These are phyloP conservation scores for Galerucella nymphaeae DNA, from an alignment of 2,888 invertebrate genomes.

Conservation along the genomic window DNA sequence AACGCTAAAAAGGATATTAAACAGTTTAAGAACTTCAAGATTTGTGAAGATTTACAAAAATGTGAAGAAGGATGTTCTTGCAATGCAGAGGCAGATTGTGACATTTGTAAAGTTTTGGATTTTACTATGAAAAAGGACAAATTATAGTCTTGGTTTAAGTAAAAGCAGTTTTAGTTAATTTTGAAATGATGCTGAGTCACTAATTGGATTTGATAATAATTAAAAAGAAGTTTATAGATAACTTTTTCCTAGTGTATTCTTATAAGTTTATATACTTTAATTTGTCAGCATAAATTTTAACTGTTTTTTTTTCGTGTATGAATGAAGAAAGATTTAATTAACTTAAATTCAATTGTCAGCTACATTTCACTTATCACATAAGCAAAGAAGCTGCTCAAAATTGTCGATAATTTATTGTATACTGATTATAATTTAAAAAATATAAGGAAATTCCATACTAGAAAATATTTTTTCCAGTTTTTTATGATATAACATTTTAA, in stretches of 20 bases:
- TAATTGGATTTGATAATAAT: neutral
- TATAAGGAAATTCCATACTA: neutral
- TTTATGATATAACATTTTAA: too few species aligned
- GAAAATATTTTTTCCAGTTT: too few species aligned
- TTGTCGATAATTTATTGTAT: neutral
- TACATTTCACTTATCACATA: too few species aligned
- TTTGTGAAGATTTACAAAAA: constrained; percentile 63
- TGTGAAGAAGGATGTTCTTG: constrained; percentile 64
- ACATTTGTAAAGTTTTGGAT: constrained; percentile 64
- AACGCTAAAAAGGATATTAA: constrained; percentile 59
- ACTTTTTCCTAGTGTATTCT: too few species aligned
- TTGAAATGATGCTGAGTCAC: neutral
- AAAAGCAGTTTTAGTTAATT: neutral
- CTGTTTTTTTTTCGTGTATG: too few species aligned
- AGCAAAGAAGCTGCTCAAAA: neutral
- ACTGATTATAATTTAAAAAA: too few species aligned
- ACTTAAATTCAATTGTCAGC: too few species aligned
- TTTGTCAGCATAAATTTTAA: too few species aligned
- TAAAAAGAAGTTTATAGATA: neutral
- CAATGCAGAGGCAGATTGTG: constrained; percentile 63
- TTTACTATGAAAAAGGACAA: constrained; percentile 63
- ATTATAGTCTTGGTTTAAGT: constrained; percentile 52
- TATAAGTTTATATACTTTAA: too few species aligned
- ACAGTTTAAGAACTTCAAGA: constrained; percentile 61
- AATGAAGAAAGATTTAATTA: too few species aligned